A percentile compares a stretch with the other conserved stretches of the same genome.
phyloP scores from a whole-genome alignment of 1,140 invertebrate genomes.

The Semibalanus balanoides region DNA sequence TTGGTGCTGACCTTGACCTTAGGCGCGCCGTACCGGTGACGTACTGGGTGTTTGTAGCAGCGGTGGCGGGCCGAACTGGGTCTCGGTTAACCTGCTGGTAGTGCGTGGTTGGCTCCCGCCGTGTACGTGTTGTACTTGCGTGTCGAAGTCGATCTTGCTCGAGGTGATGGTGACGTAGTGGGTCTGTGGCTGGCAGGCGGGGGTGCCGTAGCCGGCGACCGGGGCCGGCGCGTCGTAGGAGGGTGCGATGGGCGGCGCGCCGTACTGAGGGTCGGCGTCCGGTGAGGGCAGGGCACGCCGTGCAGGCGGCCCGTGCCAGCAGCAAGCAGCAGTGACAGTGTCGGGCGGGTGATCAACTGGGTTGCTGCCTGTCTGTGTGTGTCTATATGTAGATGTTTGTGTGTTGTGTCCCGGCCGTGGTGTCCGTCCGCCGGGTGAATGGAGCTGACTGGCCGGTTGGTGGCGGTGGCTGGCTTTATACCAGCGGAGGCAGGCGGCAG shows the following conservation, averaged over 20 bases:
- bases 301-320: too few relatives aligned
- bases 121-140: constrained; percentile 3
- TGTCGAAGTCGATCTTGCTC: background rate
- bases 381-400: too few relatives aligned
- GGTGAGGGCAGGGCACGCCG: background rate
- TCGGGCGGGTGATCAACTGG: too few relatives aligned
- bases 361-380: too few relatives aligned
- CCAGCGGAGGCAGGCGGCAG: too few relatives aligned
- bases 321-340: too few relatives aligned
- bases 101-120: constrained; percentile 13
- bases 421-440: too few relatives aligned
- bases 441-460: too few relatives aligned
- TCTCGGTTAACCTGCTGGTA: constrained; percentile 17
- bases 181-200: background rate
- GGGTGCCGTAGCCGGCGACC: background rate
- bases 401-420: too few relatives aligned
- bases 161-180: background rate
- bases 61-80: constrained; percentile 12
- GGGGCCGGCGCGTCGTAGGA: constrained; percentile 1
- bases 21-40: constrained; percentile 13
- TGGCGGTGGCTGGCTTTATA: too few relatives aligned
- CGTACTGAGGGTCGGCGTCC: background rate
- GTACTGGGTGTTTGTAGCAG: constrained; percentile 13
- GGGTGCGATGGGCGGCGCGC: background rate
- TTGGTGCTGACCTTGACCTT: constrained; percentile 5